Evolutionary conservation across 2,888 invertebrate species (phyloP).

Genomic region (Euspilapteryx auroguttella): DNA sequence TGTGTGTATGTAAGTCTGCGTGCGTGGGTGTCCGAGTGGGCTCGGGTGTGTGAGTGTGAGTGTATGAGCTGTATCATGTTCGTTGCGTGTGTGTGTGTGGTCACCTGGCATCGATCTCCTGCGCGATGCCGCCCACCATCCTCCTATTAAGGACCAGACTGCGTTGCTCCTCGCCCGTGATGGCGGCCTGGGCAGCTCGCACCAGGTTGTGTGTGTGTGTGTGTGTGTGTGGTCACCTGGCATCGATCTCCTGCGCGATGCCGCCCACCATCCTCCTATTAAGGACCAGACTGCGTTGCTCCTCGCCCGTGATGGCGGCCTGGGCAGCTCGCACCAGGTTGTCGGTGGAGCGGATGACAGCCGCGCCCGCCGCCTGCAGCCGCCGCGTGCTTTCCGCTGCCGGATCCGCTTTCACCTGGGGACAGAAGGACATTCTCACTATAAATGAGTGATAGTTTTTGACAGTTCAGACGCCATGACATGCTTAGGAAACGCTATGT

Average conservation of each 20-base stretch:
- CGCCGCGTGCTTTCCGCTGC: conserved; percentile 92
- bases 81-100: not conserved
- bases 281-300: conserved; percentile 87
- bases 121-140: no score
- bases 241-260: conserved; percentile 94
- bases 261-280: conserved; percentile 95
- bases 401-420: conserved; percentile 89
- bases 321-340: conserved; percentile 94
- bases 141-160: no score
- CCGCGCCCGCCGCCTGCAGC: conserved; percentile 91
- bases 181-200: not conserved
- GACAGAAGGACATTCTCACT: no score
- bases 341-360: conserved; percentile 96
- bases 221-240: conserved; percentile 48
- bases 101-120: conserved; percentile 87
- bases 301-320: conserved; percentile 88
- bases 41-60: no score
- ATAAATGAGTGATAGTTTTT: no score
- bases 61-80: not conserved
- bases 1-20: no score
- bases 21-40: no score
- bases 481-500: no score
- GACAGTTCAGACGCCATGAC: no score
- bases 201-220: not conserved
- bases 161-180: not conserved